Evolutionary conservation across 2,888 invertebrate species (phyloP), one percentile per base, ranked within the genome.

Genomic region (Zelleria hepariella): DNA sequence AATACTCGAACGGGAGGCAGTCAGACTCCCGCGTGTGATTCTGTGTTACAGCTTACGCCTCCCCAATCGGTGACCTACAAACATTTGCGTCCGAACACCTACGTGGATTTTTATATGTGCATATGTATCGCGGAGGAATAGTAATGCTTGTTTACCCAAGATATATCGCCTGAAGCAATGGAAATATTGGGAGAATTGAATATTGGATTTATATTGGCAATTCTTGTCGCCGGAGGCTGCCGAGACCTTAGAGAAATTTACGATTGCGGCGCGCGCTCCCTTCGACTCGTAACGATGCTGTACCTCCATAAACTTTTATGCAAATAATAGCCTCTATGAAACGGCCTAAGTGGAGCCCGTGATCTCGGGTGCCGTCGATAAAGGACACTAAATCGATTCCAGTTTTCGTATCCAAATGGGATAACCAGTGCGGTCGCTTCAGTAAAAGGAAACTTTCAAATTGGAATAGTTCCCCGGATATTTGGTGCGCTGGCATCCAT

Each of bases 401-500:
- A 42, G 32, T 79, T 77, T 70, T 70, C 72, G 73, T 76, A 55
- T 32, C 74, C 70, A 78, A 78, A 79, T 74, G 71, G 66, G 70
- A 63, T 68, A 67, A 69, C 77, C 69, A 75, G 72, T 73, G 76
- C 68, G 78, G 80, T 78, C 73, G 76, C 73, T 75, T 74, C 69
- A 73, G 71, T 72, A 74, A 77, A 80, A 79, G 76, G 78, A 78
- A 86, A 86, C 79, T 86, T 86, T 78, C 74, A 68, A 82, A 85
- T 86, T 86, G 84, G 85, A 80, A 87, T 86, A 86, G 86, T 87
- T 87, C 71, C 65, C 67, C 68, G 77, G 77, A 77, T 82, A 80
- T 84, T 82, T 80, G 73, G 70, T 74, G 73, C 73, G 72, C 73
- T 71, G 77, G 80, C 78, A 77, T 82, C 78, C 80, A 78, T 83